phyloP scores from a whole-genome alignment of 53 echinoderm and acorn worm genomes.

The Mesocentrotus franciscanus region DNA sequence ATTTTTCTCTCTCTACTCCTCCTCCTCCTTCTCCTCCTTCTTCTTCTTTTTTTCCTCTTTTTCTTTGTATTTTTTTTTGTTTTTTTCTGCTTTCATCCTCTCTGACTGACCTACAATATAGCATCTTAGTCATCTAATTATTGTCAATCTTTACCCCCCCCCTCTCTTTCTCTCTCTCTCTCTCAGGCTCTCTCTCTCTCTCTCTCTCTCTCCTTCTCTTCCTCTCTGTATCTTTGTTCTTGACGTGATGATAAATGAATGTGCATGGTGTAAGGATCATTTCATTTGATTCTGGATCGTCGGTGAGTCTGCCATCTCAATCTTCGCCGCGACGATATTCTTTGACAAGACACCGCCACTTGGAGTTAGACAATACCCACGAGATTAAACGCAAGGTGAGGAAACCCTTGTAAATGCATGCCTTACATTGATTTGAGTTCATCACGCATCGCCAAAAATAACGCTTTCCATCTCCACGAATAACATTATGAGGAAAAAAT shows the following conservation, averaged over 20 bases:
- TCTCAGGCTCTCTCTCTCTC: not conserved
- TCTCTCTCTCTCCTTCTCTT: not conserved
- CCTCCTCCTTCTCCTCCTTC: too few relatives aligned
- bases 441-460: not conserved
- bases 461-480: too few relatives aligned
- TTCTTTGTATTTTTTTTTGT: too few relatives aligned
- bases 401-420: not conserved
- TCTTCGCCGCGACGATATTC: not conserved
- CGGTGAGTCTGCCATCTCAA: not conserved
- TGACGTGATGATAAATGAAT: not conserved
- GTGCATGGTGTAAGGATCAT: not conserved
- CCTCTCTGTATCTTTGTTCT: not conserved
- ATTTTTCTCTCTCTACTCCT: too few relatives aligned
- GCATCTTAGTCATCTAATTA: not conserved
- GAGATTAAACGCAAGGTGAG: not conserved
- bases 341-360: not conserved
- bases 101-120: too few relatives aligned
- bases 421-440: not conserved
- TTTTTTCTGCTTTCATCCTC: too few relatives aligned
- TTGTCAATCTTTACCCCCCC: too few relatives aligned
- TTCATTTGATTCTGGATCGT: not conserved
- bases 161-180: too few relatives aligned
- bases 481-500: too few relatives aligned
- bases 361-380: not conserved
- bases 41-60: too few relatives aligned